These are phyloP conservation scores for Heteronetta atricapilla DNA, from an alignment of 2,113 vertebrate genomes.

Conservation along the genomic window DNA sequence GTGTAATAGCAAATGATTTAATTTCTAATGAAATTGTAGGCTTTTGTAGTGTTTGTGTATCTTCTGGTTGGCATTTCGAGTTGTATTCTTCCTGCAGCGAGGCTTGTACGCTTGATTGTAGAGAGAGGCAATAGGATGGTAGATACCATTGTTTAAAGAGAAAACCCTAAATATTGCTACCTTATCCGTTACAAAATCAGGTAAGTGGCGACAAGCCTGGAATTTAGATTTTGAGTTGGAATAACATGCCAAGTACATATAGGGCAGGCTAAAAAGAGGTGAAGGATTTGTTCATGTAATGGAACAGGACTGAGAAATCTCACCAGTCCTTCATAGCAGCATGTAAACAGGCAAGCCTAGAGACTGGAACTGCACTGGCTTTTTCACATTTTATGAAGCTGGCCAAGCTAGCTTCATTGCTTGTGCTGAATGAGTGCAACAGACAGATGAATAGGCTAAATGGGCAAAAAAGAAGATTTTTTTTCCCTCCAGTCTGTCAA, in stretches of 20 bases:
- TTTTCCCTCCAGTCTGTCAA: background rate
- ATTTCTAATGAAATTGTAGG: conserved; percentile 55
- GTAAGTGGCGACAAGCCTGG: background rate
- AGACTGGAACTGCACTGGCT: background rate
- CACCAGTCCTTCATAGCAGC: background rate
- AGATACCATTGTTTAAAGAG: conserved; percentile 45
- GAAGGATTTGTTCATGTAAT: background rate
- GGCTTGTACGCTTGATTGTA: conserved; percentile 34
- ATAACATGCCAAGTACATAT: background rate
- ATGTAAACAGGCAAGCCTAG: background rate
- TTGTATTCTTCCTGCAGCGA: conserved; percentile 59
- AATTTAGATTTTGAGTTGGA: background rate
- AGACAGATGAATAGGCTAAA: background rate
- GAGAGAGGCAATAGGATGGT: conserved; percentile 59
- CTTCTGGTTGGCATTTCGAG: conserved; percentile 48
- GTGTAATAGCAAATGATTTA: conserved; percentile 42
- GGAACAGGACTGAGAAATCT: background rate
- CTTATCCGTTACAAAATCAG: background rate
- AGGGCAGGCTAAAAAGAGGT: background rate
- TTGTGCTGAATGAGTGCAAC: background rate
- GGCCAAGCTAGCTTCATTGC: background rate
- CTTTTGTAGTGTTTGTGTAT: conserved; percentile 54
- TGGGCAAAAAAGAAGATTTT: background rate
- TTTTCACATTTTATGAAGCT: background rate
- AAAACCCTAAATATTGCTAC: conserved; percentile 71